These are phyloP conservation scores for Maniola jurtina DNA, from an alignment of 1,140 invertebrate genomes.

Conservation along the genomic window DNA sequence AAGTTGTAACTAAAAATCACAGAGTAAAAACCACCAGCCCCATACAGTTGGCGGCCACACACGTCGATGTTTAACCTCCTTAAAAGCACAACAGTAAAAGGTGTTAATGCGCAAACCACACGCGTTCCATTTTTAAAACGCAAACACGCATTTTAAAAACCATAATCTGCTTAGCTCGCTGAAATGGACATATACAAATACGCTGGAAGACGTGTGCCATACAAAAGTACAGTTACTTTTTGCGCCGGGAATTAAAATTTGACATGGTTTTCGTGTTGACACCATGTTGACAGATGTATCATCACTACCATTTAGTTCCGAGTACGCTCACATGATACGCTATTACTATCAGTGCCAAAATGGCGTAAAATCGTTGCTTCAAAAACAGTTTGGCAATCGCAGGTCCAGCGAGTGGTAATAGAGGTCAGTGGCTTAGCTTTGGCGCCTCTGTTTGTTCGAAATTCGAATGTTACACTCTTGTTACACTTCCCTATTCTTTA, in stretches of 20 bases:
- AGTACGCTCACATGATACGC: too few species aligned
- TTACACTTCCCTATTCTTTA: slow-evolving; percentile 56
- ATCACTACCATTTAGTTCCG: too few species aligned
- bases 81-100: slow-evolving; percentile 73
- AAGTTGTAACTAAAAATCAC: slow-evolving; percentile 34
- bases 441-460: slow-evolving; percentile 50
- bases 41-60: slow-evolving; percentile 54
- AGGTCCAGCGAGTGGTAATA: too few species aligned
- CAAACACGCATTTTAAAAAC: slow-evolving; percentile 61
- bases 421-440: slow-evolving; percentile 36
- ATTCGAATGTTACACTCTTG: slow-evolving; percentile 40
- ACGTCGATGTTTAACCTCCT: slow-evolving; percentile 51
- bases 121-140: slow-evolving; percentile 63
- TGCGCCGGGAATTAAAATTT: too few species aligned
- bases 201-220: too few species aligned
- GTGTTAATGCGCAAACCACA: slow-evolving; percentile 70
- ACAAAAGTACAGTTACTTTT: too few species aligned
- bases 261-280: too few species aligned
- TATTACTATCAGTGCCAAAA: too few species aligned
- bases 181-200: slow-evolving; percentile 2
- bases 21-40: slow-evolving; percentile 39
- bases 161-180: slow-evolving; percentile 63
- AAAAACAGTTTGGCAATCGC: too few species aligned
- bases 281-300: too few species aligned
- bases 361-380: too few species aligned